Evolutionary conservation across 2,113 vertebrate genomes (phyloP).

Genomic region (Trematomus loennbergii): DNA sequence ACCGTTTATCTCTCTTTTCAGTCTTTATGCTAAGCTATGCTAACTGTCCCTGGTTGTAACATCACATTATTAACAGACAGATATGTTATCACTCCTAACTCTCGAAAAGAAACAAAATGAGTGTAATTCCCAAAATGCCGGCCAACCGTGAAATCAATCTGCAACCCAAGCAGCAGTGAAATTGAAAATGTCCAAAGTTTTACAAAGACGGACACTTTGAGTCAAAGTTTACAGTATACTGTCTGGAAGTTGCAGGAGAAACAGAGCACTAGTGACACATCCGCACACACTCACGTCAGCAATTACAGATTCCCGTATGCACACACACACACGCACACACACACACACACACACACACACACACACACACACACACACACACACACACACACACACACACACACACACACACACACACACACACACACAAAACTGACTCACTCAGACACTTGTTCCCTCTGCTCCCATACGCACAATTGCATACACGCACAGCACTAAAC

Average conservation of each 20-base stretch:
- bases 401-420: not conserved
- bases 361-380: slow-evolving; percentile 9
- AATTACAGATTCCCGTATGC: not conserved
- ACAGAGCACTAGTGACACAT: slow-evolving; percentile 20
- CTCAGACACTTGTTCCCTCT: slow-evolving; percentile 14
- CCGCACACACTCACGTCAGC: slow-evolving; percentile 20
- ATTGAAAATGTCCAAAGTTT: not conserved
- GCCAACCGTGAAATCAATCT: not conserved
- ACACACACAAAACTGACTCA: not conserved
- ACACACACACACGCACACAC: not conserved
- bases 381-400: not conserved
- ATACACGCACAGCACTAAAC: slow-evolving; percentile 10
- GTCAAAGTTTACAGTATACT: slow-evolving; percentile 22
- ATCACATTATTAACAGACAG: not conserved
- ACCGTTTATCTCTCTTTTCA: no score
- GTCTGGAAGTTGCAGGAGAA: not conserved
- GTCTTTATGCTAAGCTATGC: not conserved
- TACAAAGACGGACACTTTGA: not conserved
- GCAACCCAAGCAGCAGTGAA: slow-evolving; percentile 1
- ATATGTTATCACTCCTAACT: not conserved
- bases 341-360: not conserved
- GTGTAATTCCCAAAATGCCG: not conserved
- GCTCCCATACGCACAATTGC: not conserved
- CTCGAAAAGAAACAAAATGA: not conserved
- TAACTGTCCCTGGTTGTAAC: not conserved